These are phyloP conservation scores for Ophion obscuratus DNA, from an alignment of 2,888 invertebrate genomes.

Conservation along the genomic window DNA sequence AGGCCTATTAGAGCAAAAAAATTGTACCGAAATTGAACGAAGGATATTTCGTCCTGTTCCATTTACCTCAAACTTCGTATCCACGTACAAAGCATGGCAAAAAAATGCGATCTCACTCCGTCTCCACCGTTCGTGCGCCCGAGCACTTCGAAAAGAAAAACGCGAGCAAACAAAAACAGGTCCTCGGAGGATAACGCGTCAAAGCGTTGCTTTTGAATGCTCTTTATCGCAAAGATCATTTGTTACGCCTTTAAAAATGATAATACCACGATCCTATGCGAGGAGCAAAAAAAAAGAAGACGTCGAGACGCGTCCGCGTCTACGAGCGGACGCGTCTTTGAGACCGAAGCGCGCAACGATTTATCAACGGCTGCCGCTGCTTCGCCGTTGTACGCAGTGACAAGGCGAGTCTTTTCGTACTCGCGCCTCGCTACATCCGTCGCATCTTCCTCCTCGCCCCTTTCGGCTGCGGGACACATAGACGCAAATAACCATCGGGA, in stretches of 20 bases:
- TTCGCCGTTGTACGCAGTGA: slow-evolving; percentile 46
- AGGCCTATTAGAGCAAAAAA: too few species aligned
- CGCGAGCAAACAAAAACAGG: slow-evolving; percentile 54
- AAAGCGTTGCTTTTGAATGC: slow-evolving; percentile 72
- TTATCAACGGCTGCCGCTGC: slow-evolving; percentile 72
- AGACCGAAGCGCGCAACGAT: slow-evolving; percentile 69
- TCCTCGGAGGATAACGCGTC: slow-evolving; percentile 68
- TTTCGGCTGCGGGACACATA: background rate
- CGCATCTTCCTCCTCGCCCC: slow-evolving; percentile 29
- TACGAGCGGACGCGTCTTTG: slow-evolving; percentile 30
- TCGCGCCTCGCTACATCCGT: background rate
- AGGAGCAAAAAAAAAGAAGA: slow-evolving; percentile 45
- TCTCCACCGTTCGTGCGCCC: background rate
- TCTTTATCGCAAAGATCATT: slow-evolving; percentile 78
- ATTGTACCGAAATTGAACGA: too few species aligned
- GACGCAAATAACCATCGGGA: too few species aligned
- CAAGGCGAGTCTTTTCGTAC: slow-evolving; percentile 52
- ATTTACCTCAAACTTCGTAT: too few species aligned
- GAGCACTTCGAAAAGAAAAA: slow-evolving; percentile 8
- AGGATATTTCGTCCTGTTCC: too few species aligned
- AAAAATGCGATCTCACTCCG: background rate
- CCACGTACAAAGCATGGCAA: too few species aligned
- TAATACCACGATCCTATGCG: slow-evolving; percentile 67
- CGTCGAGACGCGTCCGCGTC: slow-evolving; percentile 37
- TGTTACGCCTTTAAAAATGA: slow-evolving; percentile 79